Percentiles rank a stretch among this genome's conserved stretches.
Evolutionary conservation across 92 coral and sea anemone species (phyloP).

Genomic region (Bergia sp.): DNA sequence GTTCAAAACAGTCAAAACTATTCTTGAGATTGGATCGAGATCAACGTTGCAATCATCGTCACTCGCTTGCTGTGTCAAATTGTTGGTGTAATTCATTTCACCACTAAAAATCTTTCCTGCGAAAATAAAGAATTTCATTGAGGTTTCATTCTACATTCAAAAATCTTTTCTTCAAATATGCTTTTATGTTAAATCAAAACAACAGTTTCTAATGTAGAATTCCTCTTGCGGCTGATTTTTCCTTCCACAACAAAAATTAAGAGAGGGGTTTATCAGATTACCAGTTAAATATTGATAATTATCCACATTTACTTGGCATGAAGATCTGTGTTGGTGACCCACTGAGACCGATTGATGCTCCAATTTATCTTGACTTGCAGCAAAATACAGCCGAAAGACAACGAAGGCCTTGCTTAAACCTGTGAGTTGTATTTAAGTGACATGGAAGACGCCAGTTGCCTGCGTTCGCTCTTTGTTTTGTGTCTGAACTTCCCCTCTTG

Average conservation of each 20-base stretch:
- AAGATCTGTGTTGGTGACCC: background rate
- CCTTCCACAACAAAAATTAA: background rate
- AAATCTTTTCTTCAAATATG: background rate
- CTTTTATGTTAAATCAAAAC: background rate
- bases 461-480: background rate
- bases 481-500: background rate
- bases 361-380: background rate
- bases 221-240: background rate
- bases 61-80: background rate
- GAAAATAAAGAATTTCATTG: no score
- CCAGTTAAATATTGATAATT: no score
- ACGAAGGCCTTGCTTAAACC: no score
- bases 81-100: constrained; percentile 1
- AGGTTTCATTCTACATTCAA: background rate
- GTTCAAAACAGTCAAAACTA: constrained; percentile 1
- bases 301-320: background rate
- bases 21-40: background rate
- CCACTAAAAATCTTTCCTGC: background rate
- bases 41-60: background rate
- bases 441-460: no score
- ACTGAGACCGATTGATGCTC: background rate
- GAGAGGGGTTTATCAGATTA: no score
- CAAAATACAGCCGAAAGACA: background rate
- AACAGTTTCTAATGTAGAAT: background rate
- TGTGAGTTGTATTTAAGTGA: no score